Base-by-base conservation (phyloP, 2,888 invertebrate species). In the Amitus sp. region DNA sequence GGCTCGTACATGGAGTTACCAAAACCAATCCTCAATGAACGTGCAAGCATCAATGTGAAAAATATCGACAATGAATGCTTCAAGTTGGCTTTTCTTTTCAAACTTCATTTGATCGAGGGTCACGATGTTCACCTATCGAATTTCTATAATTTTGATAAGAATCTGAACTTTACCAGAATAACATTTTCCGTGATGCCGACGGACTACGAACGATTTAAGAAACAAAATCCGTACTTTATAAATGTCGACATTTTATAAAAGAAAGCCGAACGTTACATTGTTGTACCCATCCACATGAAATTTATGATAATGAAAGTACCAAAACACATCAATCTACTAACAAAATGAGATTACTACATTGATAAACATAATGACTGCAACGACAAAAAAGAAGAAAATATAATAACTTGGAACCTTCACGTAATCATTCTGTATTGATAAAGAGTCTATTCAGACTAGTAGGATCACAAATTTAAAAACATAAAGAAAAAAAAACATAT, bases 1-100 rank as follows among this genome's bases (percentile, higher is more conserved):
- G 66, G 64, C 2, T 62, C 53, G 9, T 67, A 55, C 39, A 54
- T 71, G 7, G 27, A 53, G 12, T 20, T 67, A n/a, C 69, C 71
- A 0, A 33, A 28, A 50, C n/a, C 42, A 19, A 52, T 71, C 18
- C 37, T 53, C 33, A 42, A 34, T 0, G 72, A 52, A 18, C 27
- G 42, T 7, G 47, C 58, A 1, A 19, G 51, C 1, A 15, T 52
- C 0, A 58, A 52, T 28, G 52, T 58, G 2, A 19, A 43, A 42
- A 37, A 37, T 13, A 13, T n/a, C 13, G 37, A 37, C 15, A 37
- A 15, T 37, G 2, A 37, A 13, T 37, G 37, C 12, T 37, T 37
- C 9, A 37, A 37, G 7, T 15, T 13, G 37, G 12, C 37, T 2
- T 6, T 33, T 3, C 10, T 33, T 3, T 33, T 27, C 6, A 9